phyloP scores from a whole-genome alignment of 2,797 vertebrate species.

The Hydrophis major region DNA sequence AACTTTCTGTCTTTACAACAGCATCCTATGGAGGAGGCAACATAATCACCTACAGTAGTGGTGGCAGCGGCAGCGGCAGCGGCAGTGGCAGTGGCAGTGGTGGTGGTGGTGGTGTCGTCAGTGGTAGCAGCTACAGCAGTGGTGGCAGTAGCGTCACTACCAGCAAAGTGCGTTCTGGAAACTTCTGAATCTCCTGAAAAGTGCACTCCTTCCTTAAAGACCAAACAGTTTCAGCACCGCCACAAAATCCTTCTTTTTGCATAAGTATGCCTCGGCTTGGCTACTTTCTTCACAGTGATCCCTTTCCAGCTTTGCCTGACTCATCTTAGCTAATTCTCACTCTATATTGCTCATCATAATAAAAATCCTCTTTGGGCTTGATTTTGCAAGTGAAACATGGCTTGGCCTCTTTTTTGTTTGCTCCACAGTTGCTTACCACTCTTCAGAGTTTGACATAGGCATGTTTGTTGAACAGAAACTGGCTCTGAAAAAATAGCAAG shows the following conservation, averaged over 20 bases:
- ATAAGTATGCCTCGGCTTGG: background rate
- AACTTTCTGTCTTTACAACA: slow-evolving; percentile 21
- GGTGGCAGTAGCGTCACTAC: accelerated
- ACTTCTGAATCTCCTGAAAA: background rate
- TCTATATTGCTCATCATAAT: slow-evolving; percentile 50
- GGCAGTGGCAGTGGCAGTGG: background rate
- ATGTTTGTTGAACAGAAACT: background rate
- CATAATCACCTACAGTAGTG: background rate
- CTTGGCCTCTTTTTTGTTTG: background rate
- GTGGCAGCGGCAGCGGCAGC: slow-evolving; percentile 33
- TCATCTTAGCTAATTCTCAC: slow-evolving; percentile 1
- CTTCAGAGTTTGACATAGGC: background rate
- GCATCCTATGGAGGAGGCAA: slow-evolving; percentile 40
- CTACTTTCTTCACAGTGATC: background rate
- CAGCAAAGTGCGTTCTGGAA: slow-evolving; percentile 37
- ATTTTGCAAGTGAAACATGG: slow-evolving; percentile 45
- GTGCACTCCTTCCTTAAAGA: background rate
- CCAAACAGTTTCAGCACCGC: background rate
- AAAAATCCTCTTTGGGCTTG: slow-evolving; percentile 61
- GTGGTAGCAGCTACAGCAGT: slow-evolving; percentile 39
- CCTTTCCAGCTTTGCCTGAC: background rate
- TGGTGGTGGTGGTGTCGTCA: slow-evolving; percentile 38
- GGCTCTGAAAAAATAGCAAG: background rate
- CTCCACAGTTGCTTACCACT: background rate
- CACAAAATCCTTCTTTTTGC: background rate